These are phyloP conservation scores for Odontomyia ornata DNA, from an alignment of 2,888 invertebrate genomes.

Conservation along the genomic window DNA sequence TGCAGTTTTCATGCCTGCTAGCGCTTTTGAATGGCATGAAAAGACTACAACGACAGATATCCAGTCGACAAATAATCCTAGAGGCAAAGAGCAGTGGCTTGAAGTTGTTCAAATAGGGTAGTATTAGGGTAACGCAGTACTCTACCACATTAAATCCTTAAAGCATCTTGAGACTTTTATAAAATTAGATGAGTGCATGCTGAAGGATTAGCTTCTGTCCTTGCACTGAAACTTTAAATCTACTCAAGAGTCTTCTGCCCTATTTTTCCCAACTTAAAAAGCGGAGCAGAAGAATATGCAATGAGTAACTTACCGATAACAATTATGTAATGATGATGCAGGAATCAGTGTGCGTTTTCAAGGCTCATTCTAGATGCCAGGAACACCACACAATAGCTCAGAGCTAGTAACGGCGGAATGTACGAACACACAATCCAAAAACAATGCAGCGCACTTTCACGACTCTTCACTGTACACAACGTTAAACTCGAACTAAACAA, in stretches of 20 bases:
- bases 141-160: no score
- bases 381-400: background rate
- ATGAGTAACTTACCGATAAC: slow-evolving; percentile 14
- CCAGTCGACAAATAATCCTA: background rate
- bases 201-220: no score
- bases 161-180: no score
- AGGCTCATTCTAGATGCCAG: background rate
- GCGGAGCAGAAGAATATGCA: background rate
- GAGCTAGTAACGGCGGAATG: background rate
- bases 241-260: background rate
- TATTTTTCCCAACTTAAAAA: background rate
- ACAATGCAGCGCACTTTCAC: slow-evolving; percentile 22
- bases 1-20: slow-evolving; percentile 16
- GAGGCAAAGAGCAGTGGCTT: background rate
- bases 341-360: slow-evolving; percentile 27
- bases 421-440: background rate
- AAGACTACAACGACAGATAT: background rate
- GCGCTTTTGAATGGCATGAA: background rate
- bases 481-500: background rate
- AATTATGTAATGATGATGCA: slow-evolving; percentile 41
- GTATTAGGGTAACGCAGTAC: no score
- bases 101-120: no score
- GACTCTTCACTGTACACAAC: slow-evolving; percentile 20
- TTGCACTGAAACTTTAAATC: no score
- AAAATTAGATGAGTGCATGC: no score